Conservation (phyloP, 2,888 invertebrate genomes). For the Drosophila rubida region DNA sequence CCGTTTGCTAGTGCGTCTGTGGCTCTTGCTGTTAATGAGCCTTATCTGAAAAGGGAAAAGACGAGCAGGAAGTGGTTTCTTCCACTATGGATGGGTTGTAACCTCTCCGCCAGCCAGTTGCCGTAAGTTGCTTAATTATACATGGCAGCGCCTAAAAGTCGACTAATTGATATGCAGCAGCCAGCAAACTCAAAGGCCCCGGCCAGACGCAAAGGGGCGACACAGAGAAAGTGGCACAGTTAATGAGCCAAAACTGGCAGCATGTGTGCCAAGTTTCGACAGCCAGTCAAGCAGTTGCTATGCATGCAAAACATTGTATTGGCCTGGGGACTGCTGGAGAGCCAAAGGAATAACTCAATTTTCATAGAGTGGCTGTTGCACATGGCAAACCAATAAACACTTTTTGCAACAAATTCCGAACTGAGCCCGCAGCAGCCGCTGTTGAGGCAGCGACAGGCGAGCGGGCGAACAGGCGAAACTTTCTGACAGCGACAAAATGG, state of each 20-base stretch:
- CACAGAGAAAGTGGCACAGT: conserved; percentile 52
- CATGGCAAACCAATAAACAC: conserved; percentile 77
- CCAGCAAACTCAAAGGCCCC: conserved; percentile 10
- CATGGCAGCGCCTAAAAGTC: conserved; percentile 78
- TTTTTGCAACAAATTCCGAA: conserved; percentile 76
- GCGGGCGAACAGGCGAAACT: conserved; percentile 45
- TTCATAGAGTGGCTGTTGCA: conserved; percentile 68
- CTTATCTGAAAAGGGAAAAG: conserved; percentile 53
- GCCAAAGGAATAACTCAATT: conserved; percentile 71
- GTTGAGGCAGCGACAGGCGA: conserved; percentile 40
- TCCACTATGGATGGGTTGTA: conserved; percentile 8
- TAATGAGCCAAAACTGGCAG: conserved; percentile 72
- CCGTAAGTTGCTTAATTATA: conserved; percentile 71
- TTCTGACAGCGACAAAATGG: conserved; percentile 78
- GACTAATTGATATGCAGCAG: conserved; percentile 78
- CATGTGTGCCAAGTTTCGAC: conserved; percentile 75
- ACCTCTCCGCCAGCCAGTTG: conserved; percentile 2
- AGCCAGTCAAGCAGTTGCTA: conserved; percentile 50
- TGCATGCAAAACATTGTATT: conserved; percentile 50
- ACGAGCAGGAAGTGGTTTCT: conserved; percentile 64
- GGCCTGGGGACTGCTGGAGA: conserved; percentile 30
- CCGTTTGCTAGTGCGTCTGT: conserved; percentile 1
- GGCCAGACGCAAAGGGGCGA: conserved; percentile 12
- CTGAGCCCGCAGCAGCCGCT: conserved; percentile 45
- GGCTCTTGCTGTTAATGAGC: conserved; percentile 61